Conservation (phyloP, 2,113 vertebrate species). For the Passer montanus region DNA sequence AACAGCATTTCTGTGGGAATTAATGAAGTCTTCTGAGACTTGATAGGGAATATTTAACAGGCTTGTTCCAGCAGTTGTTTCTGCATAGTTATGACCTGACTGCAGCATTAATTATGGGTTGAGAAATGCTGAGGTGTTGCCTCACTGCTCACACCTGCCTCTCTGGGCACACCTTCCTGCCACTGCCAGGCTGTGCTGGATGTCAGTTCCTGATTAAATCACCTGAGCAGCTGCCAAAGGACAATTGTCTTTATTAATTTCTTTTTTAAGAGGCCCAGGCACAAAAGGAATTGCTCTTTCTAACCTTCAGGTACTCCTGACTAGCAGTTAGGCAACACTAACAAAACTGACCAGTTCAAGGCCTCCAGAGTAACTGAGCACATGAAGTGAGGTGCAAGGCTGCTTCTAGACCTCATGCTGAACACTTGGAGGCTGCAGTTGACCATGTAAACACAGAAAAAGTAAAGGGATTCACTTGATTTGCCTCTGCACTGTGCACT, state of each 20-base stretch:
- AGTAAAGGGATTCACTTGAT: not conserved
- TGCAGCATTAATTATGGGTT: not conserved
- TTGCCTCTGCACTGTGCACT: not conserved
- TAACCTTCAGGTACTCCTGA: not conserved
- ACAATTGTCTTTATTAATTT: not conserved
- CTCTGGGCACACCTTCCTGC: constrained; percentile 19
- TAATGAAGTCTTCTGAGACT: not conserved
- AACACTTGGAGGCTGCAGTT: not conserved
- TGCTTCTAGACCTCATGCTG: not conserved
- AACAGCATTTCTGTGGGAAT: not conserved
- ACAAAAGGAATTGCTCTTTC: constrained; percentile 1
- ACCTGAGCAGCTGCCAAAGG: not conserved
- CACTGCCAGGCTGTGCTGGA: not conserved
- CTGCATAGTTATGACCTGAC: constrained; percentile 24
- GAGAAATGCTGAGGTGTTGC: not conserved
- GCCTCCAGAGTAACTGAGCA: not conserved
- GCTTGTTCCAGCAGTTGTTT: not conserved
- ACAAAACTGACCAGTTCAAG: not conserved
- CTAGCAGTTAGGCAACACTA: not conserved
- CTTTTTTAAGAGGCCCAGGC: not conserved
- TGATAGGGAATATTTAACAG: not conserved
- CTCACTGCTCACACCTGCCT: not conserved
- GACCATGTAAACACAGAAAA: not conserved
- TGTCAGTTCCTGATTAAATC: not conserved
- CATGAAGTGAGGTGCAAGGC: not conserved